Conservation (phyloP, 2,113 vertebrate species). For the Loxodonta africana region DNA sequence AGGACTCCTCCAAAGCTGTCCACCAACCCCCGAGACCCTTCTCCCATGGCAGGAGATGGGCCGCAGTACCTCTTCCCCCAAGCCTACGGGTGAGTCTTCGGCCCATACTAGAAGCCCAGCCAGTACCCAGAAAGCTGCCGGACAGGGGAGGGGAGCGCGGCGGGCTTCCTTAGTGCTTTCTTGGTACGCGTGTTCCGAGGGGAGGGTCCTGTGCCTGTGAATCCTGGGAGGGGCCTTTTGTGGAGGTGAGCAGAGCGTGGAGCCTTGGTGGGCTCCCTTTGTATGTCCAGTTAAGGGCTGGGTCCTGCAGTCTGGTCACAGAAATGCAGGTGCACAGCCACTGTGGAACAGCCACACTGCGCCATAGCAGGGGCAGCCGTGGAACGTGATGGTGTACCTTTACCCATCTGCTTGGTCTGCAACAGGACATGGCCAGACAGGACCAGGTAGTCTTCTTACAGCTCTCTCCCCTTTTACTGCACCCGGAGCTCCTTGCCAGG, state of each 20-base stretch:
- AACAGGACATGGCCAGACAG: neutral
- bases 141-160: rapidly evolving
- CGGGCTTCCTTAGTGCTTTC: neutral
- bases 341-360: no score
- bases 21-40: constrained; percentile 63
- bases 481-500: neutral
- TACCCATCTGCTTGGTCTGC: neutral
- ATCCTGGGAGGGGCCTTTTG: neutral
- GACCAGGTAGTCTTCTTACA: neutral
- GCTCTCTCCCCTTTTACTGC: neutral
- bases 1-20: constrained; percentile 63
- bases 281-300: neutral
- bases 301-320: neutral
- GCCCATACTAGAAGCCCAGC: rapidly evolving
- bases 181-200: rapidly evolving
- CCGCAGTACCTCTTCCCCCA: constrained; percentile 74
- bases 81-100: constrained; percentile 77
- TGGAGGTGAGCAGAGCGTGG: neutral
- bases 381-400: neutral
- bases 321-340: neutral
- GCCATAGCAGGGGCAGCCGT: neutral
- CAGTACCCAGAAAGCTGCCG: neutral
- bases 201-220: neutral
- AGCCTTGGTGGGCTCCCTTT: neutral
- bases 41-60: constrained; percentile 77